Base-by-base conservation (phyloP, 2,888 invertebrate species). In the Pseudococcus viburni region DNA sequence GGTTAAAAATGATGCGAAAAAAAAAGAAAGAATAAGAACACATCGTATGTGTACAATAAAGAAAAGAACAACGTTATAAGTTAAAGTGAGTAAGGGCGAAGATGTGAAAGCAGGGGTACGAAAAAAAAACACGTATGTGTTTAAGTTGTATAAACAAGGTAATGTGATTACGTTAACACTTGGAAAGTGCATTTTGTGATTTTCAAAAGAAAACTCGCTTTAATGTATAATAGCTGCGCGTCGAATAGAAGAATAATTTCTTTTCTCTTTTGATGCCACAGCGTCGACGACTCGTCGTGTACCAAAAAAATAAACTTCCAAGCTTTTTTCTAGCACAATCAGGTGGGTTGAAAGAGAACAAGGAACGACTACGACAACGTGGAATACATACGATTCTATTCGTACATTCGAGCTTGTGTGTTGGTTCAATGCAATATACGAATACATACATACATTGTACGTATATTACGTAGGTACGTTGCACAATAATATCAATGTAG, bases 131-230 rank as follows among this genome's bases (percentile, higher is more conserved):
- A 33, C 11, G 84, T 51, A 59, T 85, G 48, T 85, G 85, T 59
- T 64, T 59, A 85, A 85, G 59, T 85, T 85, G 59, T 59, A 85
- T 51, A 85, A 85, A 85, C 85, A 85, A 85, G 85, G 55, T 85
- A 55, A 59, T 85, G 59, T 85, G 59, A 85, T 84, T 84, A 85
- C 80, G 80, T 80, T 42, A 80, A 86, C 64, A 86, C 85, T 59
- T 85, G 64, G 46, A 86, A 86, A 86, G 86, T 86, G 86, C 86
- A 64, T 86, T 86, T 73, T 46, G 64, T 39, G 86, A 86, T 86
- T 86, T 86, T 80, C 68, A 59, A 86, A 26, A 86, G 86, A 46
- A 86, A 42, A 68, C 73, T 86, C 86, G 42, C 42, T 68, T 86
- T 85, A 80, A 42, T 80, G 80, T 80, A 46, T 80, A 80, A 80